A percentile compares a stretch with the other conserved stretches of the same genome.
Conservation (phyloP, 2,113 vertebrate genomes). For the Protobothrops flavoviridis region DNA sequence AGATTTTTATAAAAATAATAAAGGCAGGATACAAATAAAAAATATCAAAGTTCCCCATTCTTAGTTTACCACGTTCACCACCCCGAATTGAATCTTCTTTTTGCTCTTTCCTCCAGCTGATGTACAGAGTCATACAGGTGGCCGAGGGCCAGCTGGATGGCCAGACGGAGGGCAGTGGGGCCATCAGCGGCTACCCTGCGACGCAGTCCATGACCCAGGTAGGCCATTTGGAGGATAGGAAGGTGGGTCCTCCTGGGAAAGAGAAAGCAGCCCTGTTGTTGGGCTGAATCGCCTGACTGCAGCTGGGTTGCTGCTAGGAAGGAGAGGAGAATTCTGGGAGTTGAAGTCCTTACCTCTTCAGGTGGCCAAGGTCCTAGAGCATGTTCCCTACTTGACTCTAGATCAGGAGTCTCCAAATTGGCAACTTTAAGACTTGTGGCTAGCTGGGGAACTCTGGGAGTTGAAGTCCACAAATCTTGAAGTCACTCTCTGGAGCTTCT, state of each 20-base stretch:
- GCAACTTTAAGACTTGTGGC: too few species aligned
- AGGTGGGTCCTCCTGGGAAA: background rate
- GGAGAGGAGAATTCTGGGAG: background rate
- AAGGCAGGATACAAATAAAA: background rate
- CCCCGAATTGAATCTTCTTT: background rate
- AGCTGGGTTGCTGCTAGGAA: background rate
- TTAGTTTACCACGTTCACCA: background rate
- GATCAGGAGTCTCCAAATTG: background rate
- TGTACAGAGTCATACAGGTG: slow-evolving; percentile 92
- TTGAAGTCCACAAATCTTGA: background rate
- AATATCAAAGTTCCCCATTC: background rate
- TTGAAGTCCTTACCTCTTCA: background rate
- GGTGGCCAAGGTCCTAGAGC: background rate
- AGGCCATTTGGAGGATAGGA: background rate
- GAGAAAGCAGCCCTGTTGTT: background rate
- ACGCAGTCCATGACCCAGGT: slow-evolving; percentile 89
- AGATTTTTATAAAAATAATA: background rate
- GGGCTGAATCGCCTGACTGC: background rate
- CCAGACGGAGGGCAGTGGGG: slow-evolving; percentile 82
- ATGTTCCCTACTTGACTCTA: background rate
- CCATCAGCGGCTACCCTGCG: slow-evolving; percentile 89
- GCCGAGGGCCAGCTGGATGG: slow-evolving; percentile 89
- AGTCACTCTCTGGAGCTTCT: background rate
- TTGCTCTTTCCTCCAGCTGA: slow-evolving; percentile 73
- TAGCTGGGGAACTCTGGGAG: background rate